Conservation (phyloP, 2,797 vertebrate species). For the Carapus acus region DNA sequence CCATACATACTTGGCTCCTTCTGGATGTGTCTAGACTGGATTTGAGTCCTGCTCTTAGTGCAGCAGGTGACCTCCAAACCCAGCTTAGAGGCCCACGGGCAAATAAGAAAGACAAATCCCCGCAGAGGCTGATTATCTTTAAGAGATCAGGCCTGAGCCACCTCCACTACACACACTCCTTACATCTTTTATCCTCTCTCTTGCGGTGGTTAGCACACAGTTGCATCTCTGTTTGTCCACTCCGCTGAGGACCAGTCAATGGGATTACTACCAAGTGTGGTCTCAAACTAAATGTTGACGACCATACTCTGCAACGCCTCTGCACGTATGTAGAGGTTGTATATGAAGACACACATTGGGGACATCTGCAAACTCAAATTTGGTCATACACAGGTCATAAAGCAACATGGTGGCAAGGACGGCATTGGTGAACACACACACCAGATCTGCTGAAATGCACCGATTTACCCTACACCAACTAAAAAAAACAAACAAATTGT, state of each 20-base stretch:
- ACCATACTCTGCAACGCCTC: too few species aligned
- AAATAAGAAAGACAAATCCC: constrained; percentile 74
- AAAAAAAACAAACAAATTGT: too few species aligned
- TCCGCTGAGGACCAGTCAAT: constrained; percentile 14
- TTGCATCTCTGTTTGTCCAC: constrained; percentile 21
- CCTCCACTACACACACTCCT: constrained; percentile 49
- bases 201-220: constrained; percentile 39
- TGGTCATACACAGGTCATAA: too few species aligned
- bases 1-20: constrained; percentile 31
- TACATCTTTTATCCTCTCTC: constrained; percentile 48
- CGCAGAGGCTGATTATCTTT: constrained; percentile 73
- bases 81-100: constrained; percentile 67
- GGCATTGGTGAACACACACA: too few species aligned
- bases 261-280: constrained; percentile 7
- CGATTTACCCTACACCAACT: too few species aligned
- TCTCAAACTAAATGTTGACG: not conserved
- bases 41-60: constrained; percentile 33
- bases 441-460: too few species aligned
- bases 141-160: constrained; percentile 69
- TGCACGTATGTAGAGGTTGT: too few species aligned
- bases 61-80: constrained; percentile 70
- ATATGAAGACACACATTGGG: too few species aligned
- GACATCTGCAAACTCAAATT: too few species aligned
- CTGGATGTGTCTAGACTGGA: constrained; percentile 32
- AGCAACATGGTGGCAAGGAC: too few species aligned